These are phyloP conservation scores for Heliconius hermathena DNA, from an alignment of 1,140 invertebrate species.

Conservation along the genomic window DNA sequence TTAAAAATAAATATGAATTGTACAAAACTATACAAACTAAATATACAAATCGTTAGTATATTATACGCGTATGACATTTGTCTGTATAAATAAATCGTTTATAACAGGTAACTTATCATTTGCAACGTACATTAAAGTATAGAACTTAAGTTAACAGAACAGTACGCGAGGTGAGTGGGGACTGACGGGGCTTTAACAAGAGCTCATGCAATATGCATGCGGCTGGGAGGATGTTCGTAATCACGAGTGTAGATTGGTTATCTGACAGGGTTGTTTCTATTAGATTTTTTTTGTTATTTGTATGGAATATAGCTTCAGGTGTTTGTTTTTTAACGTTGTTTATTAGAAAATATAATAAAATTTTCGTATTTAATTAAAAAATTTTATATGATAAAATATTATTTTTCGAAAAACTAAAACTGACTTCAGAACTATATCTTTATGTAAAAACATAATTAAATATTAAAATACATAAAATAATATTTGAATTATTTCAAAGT, in stretches of 20 bases:
- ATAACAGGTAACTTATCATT: constrained; percentile 45
- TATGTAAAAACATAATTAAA: no score
- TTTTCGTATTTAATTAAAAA: no score
- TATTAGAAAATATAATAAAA: no score
- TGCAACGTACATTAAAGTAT: constrained; percentile 42
- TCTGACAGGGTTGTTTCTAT: constrained; percentile 46
- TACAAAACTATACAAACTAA: no score
- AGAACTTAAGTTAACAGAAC: constrained; percentile 20
- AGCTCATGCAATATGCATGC: constrained; percentile 67
- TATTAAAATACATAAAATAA: no score
- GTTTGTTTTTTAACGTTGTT: no score
- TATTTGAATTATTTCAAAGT: no score
- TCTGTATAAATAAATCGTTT: constrained; percentile 3
- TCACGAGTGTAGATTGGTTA: constrained; percentile 50
- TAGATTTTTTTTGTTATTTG: neutral
- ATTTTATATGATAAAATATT: no score
- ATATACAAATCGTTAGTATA: neutral
- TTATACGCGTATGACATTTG: neutral
- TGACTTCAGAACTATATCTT: no score
- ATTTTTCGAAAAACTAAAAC: no score
- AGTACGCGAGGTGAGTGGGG: constrained; percentile 31
- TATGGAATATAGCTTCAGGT: no score
- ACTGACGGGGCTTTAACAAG: constrained; percentile 73
- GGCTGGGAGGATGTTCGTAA: constrained; percentile 55
- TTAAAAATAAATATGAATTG: no score